These are phyloP conservation scores for Galerucella pusilla DNA, from an alignment of 2,888 invertebrate species.

Conservation along the genomic window DNA sequence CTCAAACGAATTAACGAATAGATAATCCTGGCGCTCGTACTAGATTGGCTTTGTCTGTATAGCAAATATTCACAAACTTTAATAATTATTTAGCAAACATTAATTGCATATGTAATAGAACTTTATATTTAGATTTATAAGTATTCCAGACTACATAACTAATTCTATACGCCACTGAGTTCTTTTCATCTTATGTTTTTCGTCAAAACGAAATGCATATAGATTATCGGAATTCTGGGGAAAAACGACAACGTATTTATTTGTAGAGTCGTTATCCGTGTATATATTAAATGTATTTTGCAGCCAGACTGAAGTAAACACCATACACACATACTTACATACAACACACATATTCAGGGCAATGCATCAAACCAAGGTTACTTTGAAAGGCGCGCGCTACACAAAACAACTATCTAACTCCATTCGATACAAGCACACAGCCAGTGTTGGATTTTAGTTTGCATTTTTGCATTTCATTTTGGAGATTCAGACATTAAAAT, in stretches of 20 bases:
- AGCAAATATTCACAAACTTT: no score
- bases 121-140: no score
- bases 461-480: not conserved
- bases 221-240: slow-evolving; percentile 44
- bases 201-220: slow-evolving; percentile 37
- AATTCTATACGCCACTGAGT: slow-evolving; percentile 22
- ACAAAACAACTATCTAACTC: slow-evolving; percentile 30
- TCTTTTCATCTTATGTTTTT: slow-evolving; percentile 38
- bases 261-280: slow-evolving; percentile 59
- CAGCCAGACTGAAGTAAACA: slow-evolving; percentile 63
- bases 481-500: not conserved
- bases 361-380: slow-evolving; percentile 65
- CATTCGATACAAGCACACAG: not conserved
- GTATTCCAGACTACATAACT: not conserved
- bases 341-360: slow-evolving; percentile 57
- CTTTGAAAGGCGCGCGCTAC: slow-evolving; percentile 49
- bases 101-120: no score
- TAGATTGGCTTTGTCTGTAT: no score
- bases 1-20: no score
- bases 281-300: slow-evolving; percentile 61
- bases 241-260: slow-evolving; percentile 53
- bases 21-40: no score
- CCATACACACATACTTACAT: slow-evolving; percentile 39
- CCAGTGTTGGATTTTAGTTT: slow-evolving; percentile 10
- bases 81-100: no score